Base-by-base conservation (phyloP, 1,140 invertebrate genomes). In the Brachionus sp. region DNA sequence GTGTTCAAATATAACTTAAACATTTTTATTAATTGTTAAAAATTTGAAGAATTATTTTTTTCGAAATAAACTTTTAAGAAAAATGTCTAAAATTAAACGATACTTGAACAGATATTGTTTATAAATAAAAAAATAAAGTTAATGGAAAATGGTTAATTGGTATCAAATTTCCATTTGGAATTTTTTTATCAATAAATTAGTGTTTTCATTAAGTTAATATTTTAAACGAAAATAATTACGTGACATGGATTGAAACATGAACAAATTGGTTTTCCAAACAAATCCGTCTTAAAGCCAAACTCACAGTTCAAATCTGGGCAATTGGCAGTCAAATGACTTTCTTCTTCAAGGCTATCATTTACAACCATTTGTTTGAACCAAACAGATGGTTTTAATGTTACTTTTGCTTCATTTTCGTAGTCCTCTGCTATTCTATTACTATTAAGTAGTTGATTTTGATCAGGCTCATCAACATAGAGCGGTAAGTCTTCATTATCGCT, bases 181-280 rank as follows among this genome's bases (percentile, higher is more conserved):
- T n/a, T n/a, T n/a, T n/a, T n/a, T n/a, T n/a, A n/a, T n/a, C n/a
- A n/a, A n/a, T n/a, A n/a, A n/a, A n/a, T n/a, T n/a, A n/a, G n/a
- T n/a, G n/a, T n/a, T n/a, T n/a, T n/a, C n/a, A n/a, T n/a, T n/a
- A n/a, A n/a, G n/a, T n/a, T n/a, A n/a, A n/a, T n/a, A n/a, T n/a
- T n/a, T n/a, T n/a, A n/a, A n/a, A n/a, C n/a, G n/a, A n/a, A 37
- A 23, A 25, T 4, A 62, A 13, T 42, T 42, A 80, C 77, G 16
- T 80, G 19, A 13, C 77, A 80, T 42, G 77, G 77, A 80, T 80
- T 66, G 25, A 66, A 57, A 23, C 77, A 80, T 3, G 77, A 33
- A 44, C 77, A 80, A 62, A 80, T 57, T n/a, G 77, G 50, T 42
- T 66, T 57, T 25, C 77, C 77, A 57, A 62, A 57, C 50, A 80